Evolutionary conservation across 2,888 invertebrate genomes (phyloP), one percentile per base, ranked within the genome.

Genomic region (Polyommatus icarus): DNA sequence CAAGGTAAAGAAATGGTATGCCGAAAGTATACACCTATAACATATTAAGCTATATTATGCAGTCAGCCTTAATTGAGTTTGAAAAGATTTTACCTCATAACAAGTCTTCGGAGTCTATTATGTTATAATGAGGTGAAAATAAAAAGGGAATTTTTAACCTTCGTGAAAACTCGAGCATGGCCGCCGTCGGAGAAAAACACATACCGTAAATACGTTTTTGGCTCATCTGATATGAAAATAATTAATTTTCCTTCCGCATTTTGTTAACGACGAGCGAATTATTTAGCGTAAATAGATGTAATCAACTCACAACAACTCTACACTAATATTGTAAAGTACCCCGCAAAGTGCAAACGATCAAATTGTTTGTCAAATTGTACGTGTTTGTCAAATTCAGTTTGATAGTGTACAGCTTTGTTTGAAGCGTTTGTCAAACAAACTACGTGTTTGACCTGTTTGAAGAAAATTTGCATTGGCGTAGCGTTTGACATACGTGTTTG

Each of bases 61-160:
- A 24, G 61, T 67, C 61, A 24, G 61, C 61, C 15, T 24, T 67
- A 67, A 67, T 24, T 67, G 61, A 67, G 61, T 67, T 67, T 67
- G 20, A 67, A 67, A 67, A 67, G 61, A 67, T 67, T 61, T 67
- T 67, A 67, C 61, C 61, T 15, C 61, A 67, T 12, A 71, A 71
- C 71, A 71, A 71, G 71, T 71, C 36, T 71, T 71, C 71, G 36
- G 36, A 36, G 32, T 36, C 32, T 36, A 71, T 50, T 73, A 73
- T 73, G 24, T 50, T 15, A 12, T 73, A 73, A 73, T 73, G 73
- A 73, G 73, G 73, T 73, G 73, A 73, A 73, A 46, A 50, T 73
- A 50, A 73, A 73, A 40, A 36, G 24, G 50, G 73, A 72, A 72
- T 72, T 72, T 72, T 40, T 20, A 72, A 20, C 72, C 46, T 71